Percentiles rank a stretch among this genome's conserved stretches.
These are phyloP conservation scores for Choreutis nemorana DNA, from an alignment of 2,888 invertebrate genomes.

Conservation along the genomic window DNA sequence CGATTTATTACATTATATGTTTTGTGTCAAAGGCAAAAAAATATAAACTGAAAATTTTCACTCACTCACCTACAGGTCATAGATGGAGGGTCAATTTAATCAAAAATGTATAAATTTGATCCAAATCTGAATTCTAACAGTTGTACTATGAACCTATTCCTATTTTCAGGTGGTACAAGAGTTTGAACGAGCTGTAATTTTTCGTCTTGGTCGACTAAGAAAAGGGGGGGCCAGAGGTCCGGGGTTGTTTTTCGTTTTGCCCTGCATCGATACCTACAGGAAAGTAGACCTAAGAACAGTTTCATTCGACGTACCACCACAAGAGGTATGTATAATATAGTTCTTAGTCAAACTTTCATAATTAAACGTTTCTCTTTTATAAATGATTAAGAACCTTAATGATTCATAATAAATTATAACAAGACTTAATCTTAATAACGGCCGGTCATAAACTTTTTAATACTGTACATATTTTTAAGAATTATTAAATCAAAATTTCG, in stretches of 20 bases:
- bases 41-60: too few species aligned
- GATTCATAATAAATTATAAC: constrained; percentile 1
- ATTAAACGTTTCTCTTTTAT: neutral
- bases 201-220: constrained; percentile 81
- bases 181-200: constrained; percentile 89
- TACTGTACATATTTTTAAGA: too few species aligned
- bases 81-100: too few species aligned
- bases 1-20: too few species aligned
- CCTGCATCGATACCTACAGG: constrained; percentile 92
- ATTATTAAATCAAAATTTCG: too few species aligned
- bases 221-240: constrained; percentile 82
- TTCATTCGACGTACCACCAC: constrained; percentile 95
- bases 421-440: too few species aligned
- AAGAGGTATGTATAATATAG: constrained; percentile 74
- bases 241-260: constrained; percentile 93
- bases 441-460: too few species aligned
- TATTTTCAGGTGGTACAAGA: constrained; percentile 77
- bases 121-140: too few species aligned
- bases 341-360: neutral
- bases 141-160: neutral
- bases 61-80: too few species aligned
- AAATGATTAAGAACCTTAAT: neutral
- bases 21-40: too few species aligned
- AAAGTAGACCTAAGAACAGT: constrained; percentile 94
- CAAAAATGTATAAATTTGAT: too few species aligned